phyloP scores from a whole-genome alignment of 2,797 vertebrate genomes.

The Psittacula derbiana region DNA sequence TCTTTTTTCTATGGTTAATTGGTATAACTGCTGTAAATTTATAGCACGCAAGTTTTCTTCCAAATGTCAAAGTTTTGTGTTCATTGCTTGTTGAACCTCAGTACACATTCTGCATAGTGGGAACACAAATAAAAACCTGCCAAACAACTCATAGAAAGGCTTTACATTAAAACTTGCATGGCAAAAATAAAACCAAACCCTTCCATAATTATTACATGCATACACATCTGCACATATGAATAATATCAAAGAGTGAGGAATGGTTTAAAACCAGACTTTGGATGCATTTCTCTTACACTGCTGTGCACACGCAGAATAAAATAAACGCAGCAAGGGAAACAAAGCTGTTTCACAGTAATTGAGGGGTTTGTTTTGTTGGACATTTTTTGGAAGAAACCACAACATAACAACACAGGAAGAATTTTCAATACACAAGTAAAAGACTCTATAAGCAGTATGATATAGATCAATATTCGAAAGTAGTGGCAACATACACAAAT shows the following conservation, averaged over 20 bases:
- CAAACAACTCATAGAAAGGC: background rate
- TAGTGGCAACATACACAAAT: background rate
- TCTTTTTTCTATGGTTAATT: background rate
- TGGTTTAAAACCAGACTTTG: background rate
- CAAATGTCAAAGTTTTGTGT: background rate
- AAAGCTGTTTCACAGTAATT: background rate
- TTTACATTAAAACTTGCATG: background rate
- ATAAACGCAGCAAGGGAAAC: background rate
- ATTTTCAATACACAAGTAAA: background rate
- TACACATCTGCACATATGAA: background rate
- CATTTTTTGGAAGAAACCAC: background rate
- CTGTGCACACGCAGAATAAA: background rate
- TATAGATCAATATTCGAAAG: background rate
- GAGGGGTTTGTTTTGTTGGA: rapidly evolving
- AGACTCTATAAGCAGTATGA: background rate
- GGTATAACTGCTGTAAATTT: background rate
- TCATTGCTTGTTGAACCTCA: background rate
- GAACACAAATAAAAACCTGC: background rate
- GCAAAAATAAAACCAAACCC: background rate
- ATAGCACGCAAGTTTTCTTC: background rate
- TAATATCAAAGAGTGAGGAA: background rate
- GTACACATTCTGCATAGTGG: rapidly evolving
- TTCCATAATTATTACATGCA: background rate
- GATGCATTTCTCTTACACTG: background rate
- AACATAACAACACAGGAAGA: background rate